Evolutionary conservation across 2,888 invertebrate species (phyloP), one percentile per base, ranked within the genome.

Genomic region (Mythimna loreyi): DNA sequence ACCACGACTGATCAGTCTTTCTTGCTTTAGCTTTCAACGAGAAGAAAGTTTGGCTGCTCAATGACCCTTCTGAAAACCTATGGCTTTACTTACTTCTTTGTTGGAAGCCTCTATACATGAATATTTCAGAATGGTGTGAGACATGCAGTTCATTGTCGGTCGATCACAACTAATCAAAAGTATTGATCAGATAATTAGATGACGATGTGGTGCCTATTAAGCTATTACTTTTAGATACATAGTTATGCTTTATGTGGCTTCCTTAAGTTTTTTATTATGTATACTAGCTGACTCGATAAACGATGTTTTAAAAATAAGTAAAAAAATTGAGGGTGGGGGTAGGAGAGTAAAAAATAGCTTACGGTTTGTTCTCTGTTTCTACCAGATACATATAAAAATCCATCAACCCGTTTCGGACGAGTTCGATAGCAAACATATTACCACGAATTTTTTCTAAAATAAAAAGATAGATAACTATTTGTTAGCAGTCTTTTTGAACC

Each of bases 151-250:
- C 33, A 6, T 36, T 21, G 4, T 11, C 40, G 43, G 3, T 56
- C 33, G 30, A 52, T 52, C 21, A 55, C 8, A 60, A 43, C 5
- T 63, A 45, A 45, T 63, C 63, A 57, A 19, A 21, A 67, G 13
- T 67, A 68, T 57, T 68, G 56, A 68, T 68, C 40, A 30, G 23
- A 49, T 40, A 53, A 66, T 53, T 33, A 28, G 36, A 50, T 36
- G 21, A 21, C 1, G 8, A 23, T 19, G 11, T 23, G 5, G 49
- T 30, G 13, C 28, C 19, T 21, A 23, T 28, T 28, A 23, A 16
- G 11, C 1, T 28, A 28, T 16, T 56, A 62, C 40, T 62, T 21
- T 40, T 40, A 40, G 19, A 23, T 28, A 28, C 16, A 21, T 21
- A 28, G 28, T 30, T 11, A 62, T 11, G 25, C 11, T 13, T 23